A percentile compares a stretch with the other conserved stretches of the same genome.
Evolutionary conservation across 2,797 vertebrate species (phyloP).

Genomic region (Sorex maritimensis): DNA sequence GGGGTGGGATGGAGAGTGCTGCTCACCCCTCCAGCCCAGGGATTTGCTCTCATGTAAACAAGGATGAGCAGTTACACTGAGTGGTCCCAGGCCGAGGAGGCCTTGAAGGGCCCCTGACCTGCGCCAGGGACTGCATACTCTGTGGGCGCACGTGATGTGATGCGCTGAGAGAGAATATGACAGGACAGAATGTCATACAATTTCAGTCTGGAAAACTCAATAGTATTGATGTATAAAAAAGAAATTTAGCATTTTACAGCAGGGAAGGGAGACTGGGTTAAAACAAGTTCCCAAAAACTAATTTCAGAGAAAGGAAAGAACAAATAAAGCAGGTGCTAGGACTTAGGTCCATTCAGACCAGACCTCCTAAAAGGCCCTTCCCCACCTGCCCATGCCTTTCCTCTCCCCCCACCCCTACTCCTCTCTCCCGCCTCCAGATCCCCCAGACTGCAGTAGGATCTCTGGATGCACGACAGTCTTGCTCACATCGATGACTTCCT

Average conservation of each 20-base stretch:
- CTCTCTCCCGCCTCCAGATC: accelerated
- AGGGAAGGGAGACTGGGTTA: neutral
- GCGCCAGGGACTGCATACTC: neutral
- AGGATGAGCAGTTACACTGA: accelerated
- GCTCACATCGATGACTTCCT: neutral
- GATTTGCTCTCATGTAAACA: neutral
- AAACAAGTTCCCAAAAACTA: no score
- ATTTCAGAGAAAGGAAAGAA: conserved; percentile 40
- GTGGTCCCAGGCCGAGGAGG: neutral
- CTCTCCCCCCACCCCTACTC: neutral
- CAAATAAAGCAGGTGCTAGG: neutral
- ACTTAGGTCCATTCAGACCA: neutral
- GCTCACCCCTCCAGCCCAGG: accelerated
- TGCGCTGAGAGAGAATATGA: no score
- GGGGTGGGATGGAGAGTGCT: neutral
- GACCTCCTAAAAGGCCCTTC: neutral
- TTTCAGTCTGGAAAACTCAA: neutral
- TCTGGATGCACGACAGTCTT: neutral
- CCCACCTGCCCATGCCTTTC: accelerated
- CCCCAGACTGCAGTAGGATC: neutral
- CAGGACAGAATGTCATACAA: no score
- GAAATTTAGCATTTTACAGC: neutral
- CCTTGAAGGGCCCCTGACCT: no score
- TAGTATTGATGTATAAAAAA: neutral
- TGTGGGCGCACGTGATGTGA: no score